Percentiles rank a stretch among this genome's conserved stretches.
These are phyloP conservation scores for Aphelinus certus DNA, from an alignment of 1,140 invertebrate species.

Conservation along the genomic window DNA sequence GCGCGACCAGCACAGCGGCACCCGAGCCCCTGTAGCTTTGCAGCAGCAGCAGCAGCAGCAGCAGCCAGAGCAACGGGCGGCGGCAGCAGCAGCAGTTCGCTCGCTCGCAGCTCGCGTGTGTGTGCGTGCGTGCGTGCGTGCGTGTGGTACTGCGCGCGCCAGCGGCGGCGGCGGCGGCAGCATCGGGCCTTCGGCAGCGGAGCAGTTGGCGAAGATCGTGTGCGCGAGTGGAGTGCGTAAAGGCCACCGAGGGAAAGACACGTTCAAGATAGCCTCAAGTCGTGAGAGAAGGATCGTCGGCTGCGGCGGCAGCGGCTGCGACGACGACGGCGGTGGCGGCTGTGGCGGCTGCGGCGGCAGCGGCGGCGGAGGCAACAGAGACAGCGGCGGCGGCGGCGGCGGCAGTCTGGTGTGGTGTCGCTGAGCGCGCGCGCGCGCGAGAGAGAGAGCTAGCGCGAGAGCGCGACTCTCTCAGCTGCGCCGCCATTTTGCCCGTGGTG, in stretches of 20 bases:
- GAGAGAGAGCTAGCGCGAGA: neutral
- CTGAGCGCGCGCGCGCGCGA: neutral
- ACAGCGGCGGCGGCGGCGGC: neutral
- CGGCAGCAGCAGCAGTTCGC: neutral
- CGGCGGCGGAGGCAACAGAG: constrained; percentile 18
- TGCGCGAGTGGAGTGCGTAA: too few species aligned
- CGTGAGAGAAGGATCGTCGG: constrained; percentile 42
- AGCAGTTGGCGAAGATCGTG: too few species aligned
- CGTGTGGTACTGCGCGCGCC: neutral
- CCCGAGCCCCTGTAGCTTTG: too few species aligned
- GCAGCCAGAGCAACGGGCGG: constrained; percentile 15
- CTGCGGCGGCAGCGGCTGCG: constrained; percentile 51
- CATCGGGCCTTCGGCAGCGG: too few species aligned
- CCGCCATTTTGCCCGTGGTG: constrained; percentile 18
- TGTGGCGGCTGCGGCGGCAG: constrained; percentile 29
- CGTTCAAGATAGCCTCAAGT: too few species aligned
- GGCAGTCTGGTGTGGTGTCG: neutral
- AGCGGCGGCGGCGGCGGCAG: neutral
- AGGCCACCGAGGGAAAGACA: too few species aligned
- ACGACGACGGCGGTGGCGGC: constrained; percentile 47
- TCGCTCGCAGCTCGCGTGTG: neutral
- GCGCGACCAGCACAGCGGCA: too few species aligned
- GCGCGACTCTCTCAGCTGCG: neutral
- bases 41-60: constrained; percentile 24
- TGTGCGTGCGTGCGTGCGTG: too few species aligned